These are phyloP conservation scores for Hetaerina americana DNA, from an alignment of 1,140 invertebrate species.

Conservation along the genomic window DNA sequence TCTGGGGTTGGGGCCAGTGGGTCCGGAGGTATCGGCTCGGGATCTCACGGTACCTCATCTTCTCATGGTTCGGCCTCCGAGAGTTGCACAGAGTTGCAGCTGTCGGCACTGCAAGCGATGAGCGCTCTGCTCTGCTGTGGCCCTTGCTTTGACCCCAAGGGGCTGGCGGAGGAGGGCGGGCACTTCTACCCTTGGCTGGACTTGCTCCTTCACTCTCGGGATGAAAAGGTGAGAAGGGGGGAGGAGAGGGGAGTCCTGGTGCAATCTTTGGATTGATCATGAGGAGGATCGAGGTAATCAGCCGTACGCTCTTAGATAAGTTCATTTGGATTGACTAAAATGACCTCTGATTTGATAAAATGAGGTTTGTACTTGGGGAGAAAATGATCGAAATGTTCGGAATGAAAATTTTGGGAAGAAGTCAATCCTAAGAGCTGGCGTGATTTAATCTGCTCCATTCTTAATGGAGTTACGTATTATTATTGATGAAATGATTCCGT, in stretches of 20 bases:
- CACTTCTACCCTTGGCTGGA: constrained; percentile 87
- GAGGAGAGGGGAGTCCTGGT: neutral
- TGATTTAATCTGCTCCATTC: too few relatives aligned
- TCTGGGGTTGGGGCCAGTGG: constrained; percentile 10
- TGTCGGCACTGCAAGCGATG: constrained; percentile 72
- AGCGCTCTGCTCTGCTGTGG: constrained; percentile 89
- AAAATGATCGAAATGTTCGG: too few relatives aligned
- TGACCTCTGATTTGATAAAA: too few relatives aligned
- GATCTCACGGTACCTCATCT: neutral
- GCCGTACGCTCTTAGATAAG: too few relatives aligned
- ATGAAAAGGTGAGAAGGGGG: constrained; percentile 70
- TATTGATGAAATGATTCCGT: too few relatives aligned
- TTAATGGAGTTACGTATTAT: too few relatives aligned
- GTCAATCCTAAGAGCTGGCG: too few relatives aligned
- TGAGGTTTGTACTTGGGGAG: too few relatives aligned
- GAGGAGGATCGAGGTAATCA: too few relatives aligned
- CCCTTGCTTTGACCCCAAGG: constrained; percentile 75
- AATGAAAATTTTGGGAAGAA: too few relatives aligned
- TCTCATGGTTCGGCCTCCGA: constrained; percentile 24
- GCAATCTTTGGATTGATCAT: too few relatives aligned
- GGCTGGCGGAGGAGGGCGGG: constrained; percentile 76
- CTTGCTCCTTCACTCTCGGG: constrained; percentile 70
- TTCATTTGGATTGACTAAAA: too few relatives aligned
- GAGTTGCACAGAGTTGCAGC: constrained; percentile 42
- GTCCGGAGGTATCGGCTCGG: neutral